These are phyloP conservation scores for Myrmecobius fasciatus DNA, from an alignment of 2,113 vertebrate species.

Conservation along the genomic window DNA sequence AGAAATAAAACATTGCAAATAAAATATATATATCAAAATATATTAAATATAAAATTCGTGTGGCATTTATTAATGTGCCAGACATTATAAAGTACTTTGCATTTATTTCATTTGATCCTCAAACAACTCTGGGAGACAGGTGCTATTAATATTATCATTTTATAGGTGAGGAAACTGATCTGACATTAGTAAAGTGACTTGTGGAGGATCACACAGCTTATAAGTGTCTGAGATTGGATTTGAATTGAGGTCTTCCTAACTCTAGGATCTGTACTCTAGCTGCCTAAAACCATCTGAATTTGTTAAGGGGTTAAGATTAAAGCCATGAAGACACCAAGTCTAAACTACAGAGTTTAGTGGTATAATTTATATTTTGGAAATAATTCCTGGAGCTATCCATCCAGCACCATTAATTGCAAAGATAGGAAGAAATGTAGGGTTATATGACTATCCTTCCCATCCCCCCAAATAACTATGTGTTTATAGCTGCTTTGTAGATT, in stretches of 20 bases:
- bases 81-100: background rate
- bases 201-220: background rate
- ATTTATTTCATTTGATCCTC: background rate
- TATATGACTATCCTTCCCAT: background rate
- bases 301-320: slow-evolving; percentile 6
- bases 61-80: background rate
- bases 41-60: background rate
- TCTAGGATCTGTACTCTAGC: background rate
- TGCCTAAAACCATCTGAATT: slow-evolving; percentile 2
- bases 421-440: background rate
- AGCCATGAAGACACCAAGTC: slow-evolving; percentile 5
- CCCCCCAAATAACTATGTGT: background rate
- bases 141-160: background rate
- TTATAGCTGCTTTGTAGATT: background rate
- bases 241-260: background rate
- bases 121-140: background rate
- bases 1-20: background rate
- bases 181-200: background rate
- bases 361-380: slow-evolving; percentile 29
- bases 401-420: slow-evolving; percentile 33
- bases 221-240: background rate
- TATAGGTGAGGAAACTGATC: background rate
- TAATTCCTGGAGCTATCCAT: background rate
- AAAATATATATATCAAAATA: background rate
- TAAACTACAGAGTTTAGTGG: slow-evolving; percentile 37